Evolutionary conservation across 2,797 vertebrate species (phyloP).

Genomic region (Borostomias antarcticus): DNA sequence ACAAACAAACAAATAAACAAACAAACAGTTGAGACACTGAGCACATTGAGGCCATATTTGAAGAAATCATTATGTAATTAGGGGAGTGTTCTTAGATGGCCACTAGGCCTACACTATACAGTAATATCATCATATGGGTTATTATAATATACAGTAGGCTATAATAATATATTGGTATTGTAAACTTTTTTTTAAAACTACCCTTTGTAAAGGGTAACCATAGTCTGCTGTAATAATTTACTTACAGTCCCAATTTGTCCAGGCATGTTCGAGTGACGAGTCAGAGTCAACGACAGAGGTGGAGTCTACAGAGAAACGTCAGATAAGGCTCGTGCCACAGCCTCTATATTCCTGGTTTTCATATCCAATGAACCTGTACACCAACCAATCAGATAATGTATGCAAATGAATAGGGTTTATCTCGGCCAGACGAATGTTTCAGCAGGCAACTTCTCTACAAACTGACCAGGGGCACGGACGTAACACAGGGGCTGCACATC

Average conservation of each 20-base stretch:
- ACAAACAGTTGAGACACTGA: too few species aligned
- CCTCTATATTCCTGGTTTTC: constrained; percentile 34
- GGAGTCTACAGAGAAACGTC: constrained; percentile 48
- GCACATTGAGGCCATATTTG: too few species aligned
- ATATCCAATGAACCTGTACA: constrained; percentile 59
- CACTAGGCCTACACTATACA: too few species aligned
- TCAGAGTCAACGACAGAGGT: constrained; percentile 8
- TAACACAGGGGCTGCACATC: background rate
- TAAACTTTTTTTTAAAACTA: too few species aligned
- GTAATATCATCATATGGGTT: too few species aligned
- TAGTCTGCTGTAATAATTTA: too few species aligned
- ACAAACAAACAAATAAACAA: too few species aligned
- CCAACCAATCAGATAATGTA: constrained; percentile 67
- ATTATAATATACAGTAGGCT: too few species aligned
- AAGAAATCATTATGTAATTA: too few species aligned
- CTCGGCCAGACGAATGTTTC: constrained; percentile 33
- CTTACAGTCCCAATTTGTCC: background rate
- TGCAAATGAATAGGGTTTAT: constrained; percentile 65
- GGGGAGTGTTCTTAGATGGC: too few species aligned
- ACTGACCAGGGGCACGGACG: constrained; percentile 38
- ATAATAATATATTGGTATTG: too few species aligned
- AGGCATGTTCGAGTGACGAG: background rate
- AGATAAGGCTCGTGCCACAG: constrained; percentile 3
- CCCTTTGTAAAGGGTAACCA: too few species aligned
- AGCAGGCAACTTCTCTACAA: background rate